Evolutionary conservation across 2,888 invertebrate species (phyloP).

Genomic region (Pediacus dermestoides): DNA sequence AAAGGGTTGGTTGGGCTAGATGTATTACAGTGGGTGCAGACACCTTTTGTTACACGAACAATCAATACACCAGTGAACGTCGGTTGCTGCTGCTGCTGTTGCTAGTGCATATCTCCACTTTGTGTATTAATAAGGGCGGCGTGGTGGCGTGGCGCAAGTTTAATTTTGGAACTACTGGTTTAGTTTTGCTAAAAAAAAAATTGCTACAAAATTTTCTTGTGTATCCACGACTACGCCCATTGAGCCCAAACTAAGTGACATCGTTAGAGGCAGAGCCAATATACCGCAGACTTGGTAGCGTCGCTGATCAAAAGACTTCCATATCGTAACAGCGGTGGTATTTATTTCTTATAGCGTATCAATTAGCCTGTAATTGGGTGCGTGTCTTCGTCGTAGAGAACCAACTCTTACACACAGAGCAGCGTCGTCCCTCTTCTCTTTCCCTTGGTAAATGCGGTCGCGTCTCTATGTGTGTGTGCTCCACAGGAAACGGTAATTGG

Average conservation of each 20-base stretch:
- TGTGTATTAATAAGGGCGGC: conserved; percentile 20
- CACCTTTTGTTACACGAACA: no score
- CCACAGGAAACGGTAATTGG: conserved; percentile 47
- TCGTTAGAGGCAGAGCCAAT: conserved; percentile 19
- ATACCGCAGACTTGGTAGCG: conserved; percentile 14
- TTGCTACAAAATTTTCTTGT: no score
- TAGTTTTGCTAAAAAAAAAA: conserved; percentile 4
- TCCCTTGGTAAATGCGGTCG: conserved; percentile 23
- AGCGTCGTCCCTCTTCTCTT: background rate
- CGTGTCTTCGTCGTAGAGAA: conserved; percentile 23
- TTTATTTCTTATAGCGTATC: conserved; percentile 27
- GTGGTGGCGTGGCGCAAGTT: conserved; percentile 10
- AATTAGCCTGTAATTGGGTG: conserved; percentile 34
- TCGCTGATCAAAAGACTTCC: conserved; percentile 27
- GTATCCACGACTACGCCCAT: no score
- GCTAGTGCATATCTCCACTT: conserved; percentile 21
- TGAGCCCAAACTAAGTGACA: no score
- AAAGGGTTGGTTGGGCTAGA: no score
- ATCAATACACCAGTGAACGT: no score
- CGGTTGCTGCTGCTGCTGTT: conserved; percentile 16
- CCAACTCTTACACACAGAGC: no score
- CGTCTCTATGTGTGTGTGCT: conserved; percentile 20
- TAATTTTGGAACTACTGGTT: conserved; percentile 16
- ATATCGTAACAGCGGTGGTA: conserved; percentile 10
- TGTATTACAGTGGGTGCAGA: no score